Percentiles rank a stretch among this genome's conserved stretches.
These are phyloP conservation scores for Chelmon rostratus DNA, from an alignment of 2,797 vertebrate species.

Conservation along the genomic window DNA sequence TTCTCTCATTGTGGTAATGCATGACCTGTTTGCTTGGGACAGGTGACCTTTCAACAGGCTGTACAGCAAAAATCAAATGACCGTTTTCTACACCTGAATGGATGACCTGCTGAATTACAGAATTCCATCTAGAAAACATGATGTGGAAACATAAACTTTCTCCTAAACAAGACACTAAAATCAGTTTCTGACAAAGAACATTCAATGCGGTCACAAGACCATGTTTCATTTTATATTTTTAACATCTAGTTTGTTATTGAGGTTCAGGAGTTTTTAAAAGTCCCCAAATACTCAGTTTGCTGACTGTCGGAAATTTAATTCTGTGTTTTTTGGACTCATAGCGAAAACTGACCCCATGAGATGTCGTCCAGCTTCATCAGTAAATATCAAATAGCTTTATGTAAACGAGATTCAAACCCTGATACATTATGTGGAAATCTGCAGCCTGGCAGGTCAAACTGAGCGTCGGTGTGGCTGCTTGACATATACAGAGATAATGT, in stretches of 20 bases:
- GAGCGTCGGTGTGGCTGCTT: not conserved
- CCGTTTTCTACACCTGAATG: no score
- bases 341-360: not conserved
- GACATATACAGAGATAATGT: not conserved
- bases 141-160: not conserved
- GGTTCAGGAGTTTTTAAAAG: not conserved
- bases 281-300: not conserved
- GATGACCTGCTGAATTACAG: no score
- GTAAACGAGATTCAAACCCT: constrained; percentile 2
- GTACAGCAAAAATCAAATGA: no score
- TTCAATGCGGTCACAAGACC: not conserved
- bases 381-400: not conserved
- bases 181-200: not conserved
- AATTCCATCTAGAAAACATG: not conserved
- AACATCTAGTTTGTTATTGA: not conserved
- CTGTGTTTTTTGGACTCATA: not conserved
- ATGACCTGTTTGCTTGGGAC: not conserved
- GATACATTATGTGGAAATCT: not conserved
- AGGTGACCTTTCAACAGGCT: no score
- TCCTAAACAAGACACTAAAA: not conserved
- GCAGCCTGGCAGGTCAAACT: not conserved
- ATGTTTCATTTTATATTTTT: not conserved
- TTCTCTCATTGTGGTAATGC: not conserved
- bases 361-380: not conserved
- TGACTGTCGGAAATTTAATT: not conserved